Base-by-base conservation (phyloP, 2,797 vertebrate genomes). In the Sebastes hopkinsi region DNA sequence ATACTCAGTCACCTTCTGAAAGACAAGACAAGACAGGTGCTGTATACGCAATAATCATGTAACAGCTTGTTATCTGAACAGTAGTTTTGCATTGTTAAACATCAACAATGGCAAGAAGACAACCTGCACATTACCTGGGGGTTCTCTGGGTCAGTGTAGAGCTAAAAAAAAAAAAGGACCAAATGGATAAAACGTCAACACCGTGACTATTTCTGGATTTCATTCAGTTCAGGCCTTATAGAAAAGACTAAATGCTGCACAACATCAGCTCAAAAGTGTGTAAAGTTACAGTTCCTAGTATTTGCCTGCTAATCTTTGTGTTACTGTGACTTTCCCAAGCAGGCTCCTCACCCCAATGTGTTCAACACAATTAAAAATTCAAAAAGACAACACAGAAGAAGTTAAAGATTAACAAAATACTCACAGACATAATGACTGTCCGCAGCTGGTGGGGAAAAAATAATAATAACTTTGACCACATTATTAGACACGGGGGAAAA, bases 1-100 rank as follows among this genome's bases (percentile, higher is more conserved):
- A 89, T 95, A 97, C 90, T 99, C 98, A n/a, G 97, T 99, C 89
- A 99, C 94, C 55, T 95, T 97, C 98, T 99, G 94, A 89, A 96
- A 77, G 22, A 77, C 27, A 86, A 36, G 23, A 38, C 2, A 76
- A 75, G 14, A 72, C 3, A 66, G 20, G 16, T 22, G 22, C 8
- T 61, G 9, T 54, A 4, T 6, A 50, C 64, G 11, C 2, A 65
- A 12, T 5, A n/a, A 25, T 59, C 5, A 66, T 10, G 22, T 20
- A 36, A 20, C 16, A 27, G 12, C 29, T 60, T n/a, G n/a, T 52
- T 30, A 54, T 66, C 10, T 68, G 25, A 10, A 58, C 8, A 14
- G 14, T 16, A 50, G 20, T 8, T 61, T 22, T 20, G 2, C 8
- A n/a, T 9, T 54, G 25, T 54, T 54, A 30, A 73, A 27, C 22